Percentiles rank a stretch among this genome's conserved stretches.
Conservation (phyloP, 2,888 invertebrate genomes). For the Euspilapteryx auroguttella region DNA sequence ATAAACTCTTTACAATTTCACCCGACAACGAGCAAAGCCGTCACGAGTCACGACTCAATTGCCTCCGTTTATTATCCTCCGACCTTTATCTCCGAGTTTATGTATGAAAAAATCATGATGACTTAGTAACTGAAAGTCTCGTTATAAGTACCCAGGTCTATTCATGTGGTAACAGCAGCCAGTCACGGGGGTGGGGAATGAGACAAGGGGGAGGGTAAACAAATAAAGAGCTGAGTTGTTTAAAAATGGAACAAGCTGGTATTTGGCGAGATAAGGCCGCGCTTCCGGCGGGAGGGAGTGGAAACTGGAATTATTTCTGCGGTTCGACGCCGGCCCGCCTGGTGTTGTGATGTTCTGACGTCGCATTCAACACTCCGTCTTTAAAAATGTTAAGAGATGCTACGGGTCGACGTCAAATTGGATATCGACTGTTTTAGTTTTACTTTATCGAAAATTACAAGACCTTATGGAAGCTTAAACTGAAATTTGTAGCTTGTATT, state of each 20-base stretch:
- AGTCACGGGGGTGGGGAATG: conserved; percentile 20
- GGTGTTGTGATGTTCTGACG: conserved; percentile 49
- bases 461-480: too few species aligned
- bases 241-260: conserved; percentile 59
- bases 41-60: conserved; percentile 37
- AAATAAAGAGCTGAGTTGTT: conserved; percentile 60
- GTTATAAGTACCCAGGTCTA: conserved; percentile 57
- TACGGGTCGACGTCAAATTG: too few species aligned
- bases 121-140: conserved; percentile 60
- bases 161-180: conserved; percentile 47
- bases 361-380: conserved; percentile 55
- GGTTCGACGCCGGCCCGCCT: conserved; percentile 29
- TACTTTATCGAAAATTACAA: too few species aligned
- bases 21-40: too few species aligned
- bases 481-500: too few species aligned
- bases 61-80: conserved; percentile 49
- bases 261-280: conserved; percentile 53
- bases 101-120: conserved; percentile 57
- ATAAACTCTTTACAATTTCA: too few species aligned
- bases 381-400: conserved; percentile 46
- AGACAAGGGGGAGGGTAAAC: conserved; percentile 28
- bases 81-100: conserved; percentile 33
- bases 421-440: too few species aligned
- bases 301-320: conserved; percentile 52
- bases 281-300: conserved; percentile 47